These are phyloP conservation scores for Agapornis roseicollis DNA, from an alignment of 2,113 vertebrate species.

Conservation along the genomic window DNA sequence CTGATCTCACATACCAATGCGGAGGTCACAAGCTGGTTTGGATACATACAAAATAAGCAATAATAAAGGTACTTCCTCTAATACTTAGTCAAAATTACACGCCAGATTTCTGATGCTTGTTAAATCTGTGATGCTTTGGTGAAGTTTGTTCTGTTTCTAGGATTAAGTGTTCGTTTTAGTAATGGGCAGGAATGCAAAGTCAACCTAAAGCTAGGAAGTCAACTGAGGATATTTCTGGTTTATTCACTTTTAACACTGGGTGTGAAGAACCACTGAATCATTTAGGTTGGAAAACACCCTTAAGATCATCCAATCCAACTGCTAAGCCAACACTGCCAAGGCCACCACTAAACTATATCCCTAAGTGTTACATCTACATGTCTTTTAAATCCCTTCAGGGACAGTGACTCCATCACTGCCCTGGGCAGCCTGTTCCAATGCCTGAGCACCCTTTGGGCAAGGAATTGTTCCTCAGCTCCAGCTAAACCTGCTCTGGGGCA, in stretches of 20 bases:
- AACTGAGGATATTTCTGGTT: background rate
- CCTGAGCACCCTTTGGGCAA: background rate
- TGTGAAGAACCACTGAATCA: background rate
- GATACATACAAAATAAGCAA: accelerated
- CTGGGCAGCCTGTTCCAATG: background rate
- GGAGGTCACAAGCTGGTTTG: background rate
- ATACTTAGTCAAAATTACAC: background rate
- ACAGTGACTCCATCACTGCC: background rate
- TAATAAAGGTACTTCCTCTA: background rate
- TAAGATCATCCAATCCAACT: background rate
- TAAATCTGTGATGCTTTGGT: background rate
- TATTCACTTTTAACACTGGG: background rate
- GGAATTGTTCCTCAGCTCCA: background rate
- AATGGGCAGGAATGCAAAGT: background rate
- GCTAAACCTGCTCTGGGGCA: accelerated
- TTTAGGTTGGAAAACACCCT: background rate
- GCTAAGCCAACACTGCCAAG: background rate
- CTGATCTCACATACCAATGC: background rate
- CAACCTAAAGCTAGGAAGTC: background rate
- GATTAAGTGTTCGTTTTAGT: background rate
- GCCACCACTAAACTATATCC: background rate
- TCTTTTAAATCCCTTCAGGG: background rate
- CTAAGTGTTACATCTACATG: accelerated
- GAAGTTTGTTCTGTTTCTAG: background rate
- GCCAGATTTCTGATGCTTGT: background rate